Evolutionary conservation across 2,888 invertebrate genomes (phyloP), one percentile per base, ranked within the genome.

Genomic region (Myopa testacea): DNA sequence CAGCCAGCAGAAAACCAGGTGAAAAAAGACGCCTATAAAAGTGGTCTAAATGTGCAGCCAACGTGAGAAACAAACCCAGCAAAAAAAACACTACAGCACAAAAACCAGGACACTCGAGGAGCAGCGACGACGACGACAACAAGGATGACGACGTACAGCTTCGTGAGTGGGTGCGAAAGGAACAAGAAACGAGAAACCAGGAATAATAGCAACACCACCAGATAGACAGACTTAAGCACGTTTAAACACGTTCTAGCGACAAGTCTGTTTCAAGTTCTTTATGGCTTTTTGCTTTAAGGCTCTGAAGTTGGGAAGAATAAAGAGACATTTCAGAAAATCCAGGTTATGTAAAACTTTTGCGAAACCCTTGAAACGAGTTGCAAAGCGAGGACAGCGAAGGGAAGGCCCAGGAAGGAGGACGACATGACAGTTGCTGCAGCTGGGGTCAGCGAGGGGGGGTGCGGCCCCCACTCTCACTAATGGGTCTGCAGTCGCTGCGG

Each of bases 261-360:
- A 38, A 67, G 16, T 52, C 16, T 71, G 55, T 34, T 55, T 34
- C 62, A 19, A 34, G 34, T 63, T 16, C 7, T 60, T 63, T 38
- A 12, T 73, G 45, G 26, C 26, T 70, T 26, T 14, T 70, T 34
- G 26, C 37, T 70, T 45, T 45, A 19, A 1, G 50, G 26, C 45
- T 62, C 7, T 45, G 26, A 8, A 45, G 19, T 71, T 16, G 16
- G 10, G 45, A 26, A 45, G 60, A 19, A 5, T n/a, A 62, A 6
- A 62, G 58, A 26, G 62, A 62, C 12, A 12, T n/a, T 5, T 38
- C 45, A 45, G 8, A 62, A 63, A 45, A 26, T 45, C 38, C 70
- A 70, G 70, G 73, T 73, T 62, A 62, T 26, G 62, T 19, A 62
- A 62, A 62, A 26, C n/a, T 10, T 16, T 7, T 16, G 12, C n/a